Percentiles rank a stretch among this genome's conserved stretches.
Conservation (phyloP, 2,113 vertebrate species). For the Phylloscopus whistleri region DNA sequence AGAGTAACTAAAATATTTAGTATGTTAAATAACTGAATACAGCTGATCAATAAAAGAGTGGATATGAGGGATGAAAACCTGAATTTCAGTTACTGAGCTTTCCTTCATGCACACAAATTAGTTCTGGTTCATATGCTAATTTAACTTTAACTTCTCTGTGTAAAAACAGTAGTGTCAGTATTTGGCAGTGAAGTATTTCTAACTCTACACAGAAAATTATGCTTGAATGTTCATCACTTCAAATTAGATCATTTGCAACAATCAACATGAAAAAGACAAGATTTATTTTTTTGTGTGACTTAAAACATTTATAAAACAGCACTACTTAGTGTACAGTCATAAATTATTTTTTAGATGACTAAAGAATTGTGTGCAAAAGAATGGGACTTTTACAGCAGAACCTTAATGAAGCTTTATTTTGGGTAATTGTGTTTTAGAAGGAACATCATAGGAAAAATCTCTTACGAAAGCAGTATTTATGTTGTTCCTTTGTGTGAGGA, state of each 20-base stretch:
- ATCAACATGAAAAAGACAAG: background rate
- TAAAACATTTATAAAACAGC: background rate
- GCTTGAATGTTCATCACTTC: background rate
- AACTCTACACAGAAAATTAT: background rate
- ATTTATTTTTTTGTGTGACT: background rate
- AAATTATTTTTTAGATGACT: slow-evolving; percentile 55
- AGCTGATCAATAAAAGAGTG: background rate
- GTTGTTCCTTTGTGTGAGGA: background rate
- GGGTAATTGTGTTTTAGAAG: slow-evolving; percentile 43
- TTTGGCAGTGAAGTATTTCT: background rate
- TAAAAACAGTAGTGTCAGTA: background rate
- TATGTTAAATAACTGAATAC: background rate
- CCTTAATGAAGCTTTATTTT: slow-evolving; percentile 65
- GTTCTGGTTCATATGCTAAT: background rate
- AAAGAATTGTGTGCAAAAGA: slow-evolving; percentile 65
- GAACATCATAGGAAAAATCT: background rate
- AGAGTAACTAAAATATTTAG: background rate
- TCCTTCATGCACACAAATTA: background rate
- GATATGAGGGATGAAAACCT: background rate
- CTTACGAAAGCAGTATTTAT: background rate
- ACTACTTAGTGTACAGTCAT: background rate
- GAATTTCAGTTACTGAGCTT: background rate
- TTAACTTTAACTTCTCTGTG: background rate
- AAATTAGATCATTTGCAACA: background rate
- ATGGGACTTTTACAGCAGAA: slow-evolving; percentile 62